phyloP scores from a whole-genome alignment of 2,113 vertebrate genomes.

The Psettodes erumei region DNA sequence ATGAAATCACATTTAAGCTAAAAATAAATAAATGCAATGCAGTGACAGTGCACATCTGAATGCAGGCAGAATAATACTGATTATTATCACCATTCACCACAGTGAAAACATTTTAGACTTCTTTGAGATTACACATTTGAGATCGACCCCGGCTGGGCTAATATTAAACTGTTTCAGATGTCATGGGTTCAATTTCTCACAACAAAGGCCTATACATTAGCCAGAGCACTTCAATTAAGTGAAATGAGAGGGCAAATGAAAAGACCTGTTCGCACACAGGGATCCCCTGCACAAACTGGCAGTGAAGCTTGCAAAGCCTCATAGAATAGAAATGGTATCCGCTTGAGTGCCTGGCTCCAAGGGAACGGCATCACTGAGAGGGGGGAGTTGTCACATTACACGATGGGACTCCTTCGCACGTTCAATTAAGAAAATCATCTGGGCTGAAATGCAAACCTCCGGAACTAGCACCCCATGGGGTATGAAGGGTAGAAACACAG shows the following conservation, averaged over 20 bases:
- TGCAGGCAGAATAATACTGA: not conserved
- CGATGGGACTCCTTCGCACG: constrained; percentile 42
- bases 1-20: not conserved
- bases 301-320: constrained; percentile 53
- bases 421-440: constrained; percentile 71
- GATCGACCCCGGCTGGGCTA: not conserved
- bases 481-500: constrained; percentile 19
- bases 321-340: constrained; percentile 71
- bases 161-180: constrained; percentile 45
- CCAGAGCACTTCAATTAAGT: constrained; percentile 71
- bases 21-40: not conserved
- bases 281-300: constrained; percentile 52
- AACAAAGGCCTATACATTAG: constrained; percentile 24
- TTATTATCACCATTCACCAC: not conserved
- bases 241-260: constrained; percentile 67
- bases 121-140: not conserved
- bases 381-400: constrained; percentile 64
- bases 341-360: constrained; percentile 36
- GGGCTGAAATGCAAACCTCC: constrained; percentile 66
- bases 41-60: not conserved
- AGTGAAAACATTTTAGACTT: constrained; percentile 4
- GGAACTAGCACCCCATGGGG: constrained; percentile 26
- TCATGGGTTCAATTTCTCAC: constrained; percentile 48
- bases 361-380: constrained; percentile 49
- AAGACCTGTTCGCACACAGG: constrained; percentile 56